Conservation (phyloP, 1,140 invertebrate genomes). For the Eriosoma lanigerum region DNA sequence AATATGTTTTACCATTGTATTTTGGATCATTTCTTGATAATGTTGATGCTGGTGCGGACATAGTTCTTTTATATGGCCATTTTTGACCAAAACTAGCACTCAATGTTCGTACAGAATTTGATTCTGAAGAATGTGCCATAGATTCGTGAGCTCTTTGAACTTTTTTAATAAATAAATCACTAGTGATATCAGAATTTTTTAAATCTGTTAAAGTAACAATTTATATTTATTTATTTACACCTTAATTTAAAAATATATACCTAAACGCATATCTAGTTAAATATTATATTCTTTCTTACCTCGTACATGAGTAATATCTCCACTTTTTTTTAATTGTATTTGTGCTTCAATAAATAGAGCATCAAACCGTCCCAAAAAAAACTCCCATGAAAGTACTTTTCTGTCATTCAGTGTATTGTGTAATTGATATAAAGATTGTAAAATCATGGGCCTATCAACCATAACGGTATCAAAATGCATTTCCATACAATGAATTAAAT, state of each 20-base stretch:
- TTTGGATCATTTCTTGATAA: constrained; percentile 65
- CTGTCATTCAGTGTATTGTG: constrained; percentile 90
- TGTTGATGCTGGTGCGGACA: constrained; percentile 85
- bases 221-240: too few species aligned
- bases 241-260: too few species aligned
- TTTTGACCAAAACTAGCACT: constrained; percentile 89
- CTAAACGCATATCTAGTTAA: too few species aligned
- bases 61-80: constrained; percentile 92
- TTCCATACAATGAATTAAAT: constrained; percentile 82
- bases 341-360: constrained; percentile 94
- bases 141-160: constrained; percentile 87
- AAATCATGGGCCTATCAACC: constrained; percentile 92
- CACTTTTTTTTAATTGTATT: constrained; percentile 79
- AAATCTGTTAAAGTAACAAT: constrained; percentile 69
- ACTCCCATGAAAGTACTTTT: constrained; percentile 93
- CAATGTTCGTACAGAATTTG: constrained; percentile 75
- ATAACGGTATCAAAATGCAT: constrained; percentile 93
- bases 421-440: constrained; percentile 94
- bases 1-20: constrained; percentile 61
- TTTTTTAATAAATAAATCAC: constrained; percentile 85
- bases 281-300: constrained; percentile 65
- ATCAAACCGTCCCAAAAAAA: constrained; percentile 97
- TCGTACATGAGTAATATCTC: constrained; percentile 78
- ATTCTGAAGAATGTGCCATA: constrained; percentile 68
- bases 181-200: constrained; percentile 83